Percentiles rank a stretch among this genome's conserved stretches.
These are phyloP conservation scores for Sylvilagus floridanus DNA, from an alignment of 2,797 vertebrate genomes.

Conservation along the genomic window DNA sequence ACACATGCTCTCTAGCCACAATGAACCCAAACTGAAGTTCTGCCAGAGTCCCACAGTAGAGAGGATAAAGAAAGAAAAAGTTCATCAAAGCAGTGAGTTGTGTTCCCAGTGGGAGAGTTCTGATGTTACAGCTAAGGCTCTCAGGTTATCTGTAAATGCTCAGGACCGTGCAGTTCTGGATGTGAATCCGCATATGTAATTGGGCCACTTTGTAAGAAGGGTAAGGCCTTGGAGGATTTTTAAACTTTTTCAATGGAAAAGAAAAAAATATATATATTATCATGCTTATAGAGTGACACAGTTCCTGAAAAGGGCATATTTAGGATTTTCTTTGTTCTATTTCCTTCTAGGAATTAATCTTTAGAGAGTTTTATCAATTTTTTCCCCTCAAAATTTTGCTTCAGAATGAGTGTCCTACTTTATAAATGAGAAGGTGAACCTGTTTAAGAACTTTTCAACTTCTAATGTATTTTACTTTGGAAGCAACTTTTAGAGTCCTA, in stretches of 20 bases:
- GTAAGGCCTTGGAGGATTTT: background rate
- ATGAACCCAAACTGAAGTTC: constrained; percentile 8
- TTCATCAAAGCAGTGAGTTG: background rate
- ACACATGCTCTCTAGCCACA: background rate
- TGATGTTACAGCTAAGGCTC: background rate
- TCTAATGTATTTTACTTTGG: constrained; percentile 47
- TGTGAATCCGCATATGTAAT: background rate
- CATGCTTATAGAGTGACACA: background rate
- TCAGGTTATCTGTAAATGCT: background rate
- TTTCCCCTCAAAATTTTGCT: constrained; percentile 55
- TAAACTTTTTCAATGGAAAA: background rate
- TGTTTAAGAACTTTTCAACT: constrained; percentile 16
- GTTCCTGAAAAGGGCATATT: background rate
- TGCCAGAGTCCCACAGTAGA: constrained; percentile 22
- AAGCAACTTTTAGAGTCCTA: constrained; percentile 38
- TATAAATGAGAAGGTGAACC: constrained; percentile 33
- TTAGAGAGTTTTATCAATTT: constrained; percentile 39
- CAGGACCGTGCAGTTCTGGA: background rate
- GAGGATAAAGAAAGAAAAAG: background rate
- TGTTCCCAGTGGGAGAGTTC: background rate
- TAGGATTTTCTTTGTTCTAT: background rate
- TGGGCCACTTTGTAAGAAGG: background rate
- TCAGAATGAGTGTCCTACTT: background rate
- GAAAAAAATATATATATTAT: too few relatives aligned
- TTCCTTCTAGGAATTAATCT: constrained; percentile 16